phyloP scores from a whole-genome alignment of 1,140 invertebrate species.

The Schmidtea mediterranea region DNA sequence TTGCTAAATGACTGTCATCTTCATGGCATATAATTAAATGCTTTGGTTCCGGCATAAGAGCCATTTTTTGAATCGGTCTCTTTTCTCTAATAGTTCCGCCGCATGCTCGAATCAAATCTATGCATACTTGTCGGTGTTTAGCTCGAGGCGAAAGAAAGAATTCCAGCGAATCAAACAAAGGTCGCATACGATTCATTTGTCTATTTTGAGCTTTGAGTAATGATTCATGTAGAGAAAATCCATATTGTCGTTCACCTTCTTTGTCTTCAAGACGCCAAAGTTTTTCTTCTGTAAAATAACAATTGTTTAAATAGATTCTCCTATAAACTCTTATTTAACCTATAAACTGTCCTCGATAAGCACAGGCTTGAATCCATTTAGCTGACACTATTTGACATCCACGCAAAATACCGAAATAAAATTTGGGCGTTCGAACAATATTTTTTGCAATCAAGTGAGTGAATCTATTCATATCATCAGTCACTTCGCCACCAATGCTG shows the following conservation, averaged over 20 bases:
- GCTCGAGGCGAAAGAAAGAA: neutral
- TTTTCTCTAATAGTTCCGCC: neutral
- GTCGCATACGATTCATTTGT: neutral
- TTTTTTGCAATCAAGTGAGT: constrained; percentile 2
- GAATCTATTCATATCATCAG: neutral
- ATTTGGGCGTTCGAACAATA: neutral
- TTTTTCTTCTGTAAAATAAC: neutral
- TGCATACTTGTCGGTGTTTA: neutral
- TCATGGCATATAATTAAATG: constrained; percentile 3
- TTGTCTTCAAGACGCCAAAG: neutral
- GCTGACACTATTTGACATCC: neutral
- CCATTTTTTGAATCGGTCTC: constrained; percentile 2
- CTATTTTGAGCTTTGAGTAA: neutral
- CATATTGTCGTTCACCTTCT: neutral
- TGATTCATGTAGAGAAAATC: neutral
- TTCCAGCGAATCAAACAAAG: neutral
- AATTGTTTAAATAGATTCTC: too few relatives aligned
- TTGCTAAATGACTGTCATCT: neutral
- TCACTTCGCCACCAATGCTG: neutral
- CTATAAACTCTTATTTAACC: too few relatives aligned
- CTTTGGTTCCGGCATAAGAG: neutral
- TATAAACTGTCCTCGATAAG: neutral
- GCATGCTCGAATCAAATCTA: neutral
- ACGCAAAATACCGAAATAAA: neutral
- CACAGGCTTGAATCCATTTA: neutral